Conservation (phyloP, 2,888 invertebrate genomes). For the Thecophora atra region DNA sequence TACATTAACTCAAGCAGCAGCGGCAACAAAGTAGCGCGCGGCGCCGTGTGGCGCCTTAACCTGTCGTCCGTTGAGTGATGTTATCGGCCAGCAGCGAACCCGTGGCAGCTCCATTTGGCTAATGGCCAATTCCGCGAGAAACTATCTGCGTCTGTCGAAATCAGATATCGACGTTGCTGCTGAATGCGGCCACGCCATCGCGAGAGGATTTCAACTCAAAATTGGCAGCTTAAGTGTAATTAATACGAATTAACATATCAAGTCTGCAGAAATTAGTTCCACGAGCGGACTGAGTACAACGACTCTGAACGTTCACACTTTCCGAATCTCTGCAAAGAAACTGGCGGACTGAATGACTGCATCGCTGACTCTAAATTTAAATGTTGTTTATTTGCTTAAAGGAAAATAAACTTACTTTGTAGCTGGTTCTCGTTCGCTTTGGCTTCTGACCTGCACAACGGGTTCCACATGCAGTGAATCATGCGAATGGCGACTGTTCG, state of each 20-base stretch:
- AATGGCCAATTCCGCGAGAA: slow-evolving; percentile 4
- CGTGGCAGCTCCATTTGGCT: slow-evolving; percentile 7
- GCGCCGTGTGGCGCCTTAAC: slow-evolving; percentile 24
- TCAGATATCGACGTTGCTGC: neutral
- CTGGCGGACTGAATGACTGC: too few species aligned
- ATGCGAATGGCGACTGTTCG: too few species aligned
- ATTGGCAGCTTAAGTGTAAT: neutral
- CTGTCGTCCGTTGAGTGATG: slow-evolving; percentile 15
- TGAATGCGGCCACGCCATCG: neutral
- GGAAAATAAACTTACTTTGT: too few species aligned
- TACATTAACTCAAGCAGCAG: slow-evolving; percentile 19
- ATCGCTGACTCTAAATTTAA: too few species aligned
- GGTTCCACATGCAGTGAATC: too few species aligned
- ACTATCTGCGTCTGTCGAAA: neutral
- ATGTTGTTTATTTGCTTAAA: too few species aligned
- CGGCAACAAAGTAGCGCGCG: neutral
- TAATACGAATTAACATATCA: neutral
- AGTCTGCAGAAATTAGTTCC: too few species aligned
- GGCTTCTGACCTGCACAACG: too few species aligned
- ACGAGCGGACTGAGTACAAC: too few species aligned
- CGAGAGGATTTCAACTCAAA: neutral
- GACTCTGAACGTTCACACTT: too few species aligned
- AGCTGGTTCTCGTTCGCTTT: too few species aligned
- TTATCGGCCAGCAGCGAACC: slow-evolving; percentile 16
- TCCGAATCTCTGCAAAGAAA: too few species aligned